Percentiles rank a stretch among this genome's conserved stretches.
Conservation (phyloP, 2,888 invertebrate genomes). For the Metallyticus violacea region DNA sequence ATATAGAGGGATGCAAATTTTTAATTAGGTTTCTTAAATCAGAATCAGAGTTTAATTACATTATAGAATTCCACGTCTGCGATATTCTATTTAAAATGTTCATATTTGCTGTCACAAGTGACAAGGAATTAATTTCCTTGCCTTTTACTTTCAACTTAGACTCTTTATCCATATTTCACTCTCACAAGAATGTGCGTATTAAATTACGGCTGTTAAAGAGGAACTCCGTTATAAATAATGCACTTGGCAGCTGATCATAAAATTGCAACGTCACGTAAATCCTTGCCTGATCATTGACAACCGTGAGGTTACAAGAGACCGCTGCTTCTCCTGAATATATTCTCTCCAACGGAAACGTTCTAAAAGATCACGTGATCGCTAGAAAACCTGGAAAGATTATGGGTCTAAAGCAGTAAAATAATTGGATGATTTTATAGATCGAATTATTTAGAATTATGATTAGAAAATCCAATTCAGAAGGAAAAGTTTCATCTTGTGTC, state of each 20-base stretch:
- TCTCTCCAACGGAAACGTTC: neutral
- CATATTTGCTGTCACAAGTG: too few species aligned
- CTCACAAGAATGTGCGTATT: neutral
- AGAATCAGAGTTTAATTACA: too few species aligned
- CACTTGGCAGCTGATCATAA: neutral
- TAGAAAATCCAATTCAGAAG: neutral
- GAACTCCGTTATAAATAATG: neutral
- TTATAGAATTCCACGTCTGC: too few species aligned
- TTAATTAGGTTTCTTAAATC: too few species aligned
- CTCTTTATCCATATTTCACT: neutral
- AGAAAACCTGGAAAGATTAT: neutral
- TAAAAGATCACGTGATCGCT: neutral
- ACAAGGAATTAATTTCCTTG: neutral
- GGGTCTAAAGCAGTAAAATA: neutral
- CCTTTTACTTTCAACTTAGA: neutral
- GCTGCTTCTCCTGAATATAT: neutral
- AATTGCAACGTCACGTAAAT: neutral
- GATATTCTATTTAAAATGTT: too few species aligned
- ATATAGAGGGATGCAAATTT: too few species aligned
- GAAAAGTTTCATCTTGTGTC: too few species aligned
- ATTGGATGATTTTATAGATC: neutral
- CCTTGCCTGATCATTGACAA: neutral
- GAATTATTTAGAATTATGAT: neutral
- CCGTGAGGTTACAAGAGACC: neutral
- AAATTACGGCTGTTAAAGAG: neutral